phyloP scores from a whole-genome alignment of 2,888 invertebrate genomes.

The Artemia sinica region DNA sequence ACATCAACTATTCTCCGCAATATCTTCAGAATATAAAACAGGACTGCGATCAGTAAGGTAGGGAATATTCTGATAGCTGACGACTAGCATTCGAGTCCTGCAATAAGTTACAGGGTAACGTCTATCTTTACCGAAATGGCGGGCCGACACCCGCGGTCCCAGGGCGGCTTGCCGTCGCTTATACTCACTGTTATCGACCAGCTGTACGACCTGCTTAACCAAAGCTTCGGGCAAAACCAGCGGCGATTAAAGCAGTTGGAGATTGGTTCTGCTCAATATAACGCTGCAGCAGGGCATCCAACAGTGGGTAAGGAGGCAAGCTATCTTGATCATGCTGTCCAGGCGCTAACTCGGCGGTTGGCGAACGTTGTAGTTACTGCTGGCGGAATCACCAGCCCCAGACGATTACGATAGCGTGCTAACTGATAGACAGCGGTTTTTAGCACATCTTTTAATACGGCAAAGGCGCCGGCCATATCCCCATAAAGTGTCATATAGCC shows the following conservation, averaged over 20 bases:
- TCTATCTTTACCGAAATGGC: not conserved
- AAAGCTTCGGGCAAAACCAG: slow-evolving; percentile 8
- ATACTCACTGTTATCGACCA: slow-evolving; percentile 18
- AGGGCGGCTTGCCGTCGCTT: slow-evolving; percentile 13
- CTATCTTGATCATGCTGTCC: slow-evolving; percentile 19
- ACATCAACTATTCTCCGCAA: too few relatives aligned
- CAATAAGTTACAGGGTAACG: too few relatives aligned
- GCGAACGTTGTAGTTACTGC: slow-evolving; percentile 4
- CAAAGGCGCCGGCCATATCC: slow-evolving; percentile 18
- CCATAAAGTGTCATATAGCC: slow-evolving; percentile 20
- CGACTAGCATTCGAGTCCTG: too few relatives aligned
- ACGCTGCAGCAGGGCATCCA: slow-evolving; percentile 15
- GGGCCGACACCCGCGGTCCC: not conserved
- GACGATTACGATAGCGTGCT: not conserved
- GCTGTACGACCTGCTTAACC: slow-evolving; percentile 17
- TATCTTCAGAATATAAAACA: too few relatives aligned
- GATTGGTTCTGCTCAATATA: not conserved
- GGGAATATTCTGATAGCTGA: too few relatives aligned
- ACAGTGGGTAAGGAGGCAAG: slow-evolving; percentile 18
- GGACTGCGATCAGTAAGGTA: too few relatives aligned
- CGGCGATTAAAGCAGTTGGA: too few relatives aligned
- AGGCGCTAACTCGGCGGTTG: slow-evolving; percentile 15
- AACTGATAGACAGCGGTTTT: slow-evolving; percentile 17
- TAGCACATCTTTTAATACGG: slow-evolving; percentile 5
- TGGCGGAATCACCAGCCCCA: slow-evolving; percentile 4